Percentiles rank a stretch among this genome's conserved stretches.
These are phyloP conservation scores for Coptodon rendalli DNA, from an alignment of 2,113 vertebrate species.

Conservation along the genomic window DNA sequence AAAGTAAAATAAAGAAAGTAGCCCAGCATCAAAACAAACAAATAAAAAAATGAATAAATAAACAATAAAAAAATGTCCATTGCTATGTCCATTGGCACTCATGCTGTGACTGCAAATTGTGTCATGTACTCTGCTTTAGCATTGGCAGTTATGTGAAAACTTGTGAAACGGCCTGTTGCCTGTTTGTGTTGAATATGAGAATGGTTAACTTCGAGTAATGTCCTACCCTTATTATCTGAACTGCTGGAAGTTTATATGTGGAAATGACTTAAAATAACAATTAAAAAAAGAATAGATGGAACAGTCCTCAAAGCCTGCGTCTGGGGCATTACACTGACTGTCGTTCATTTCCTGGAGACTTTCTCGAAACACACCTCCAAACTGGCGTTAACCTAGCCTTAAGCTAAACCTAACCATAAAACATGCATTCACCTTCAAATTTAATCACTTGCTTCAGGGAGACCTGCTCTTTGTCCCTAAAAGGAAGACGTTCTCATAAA, in stretches of 20 bases:
- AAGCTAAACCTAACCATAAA: not conserved
- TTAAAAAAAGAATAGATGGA: not conserved
- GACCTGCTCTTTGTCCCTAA: not conserved
- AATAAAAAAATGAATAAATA: too few relatives aligned
- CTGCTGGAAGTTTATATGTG: not conserved
- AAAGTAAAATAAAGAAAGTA: not conserved
- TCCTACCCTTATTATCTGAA: not conserved
- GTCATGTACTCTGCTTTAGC: not conserved
- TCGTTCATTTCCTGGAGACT: not conserved
- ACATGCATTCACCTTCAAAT: not conserved
- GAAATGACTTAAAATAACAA: not conserved
- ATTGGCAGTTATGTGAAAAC: not conserved
- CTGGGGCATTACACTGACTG: not conserved
- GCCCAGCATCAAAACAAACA: not conserved
- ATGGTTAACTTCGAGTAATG: not conserved
- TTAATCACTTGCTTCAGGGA: not conserved
- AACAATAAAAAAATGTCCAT: not conserved
- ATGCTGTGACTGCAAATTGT: not conserved
- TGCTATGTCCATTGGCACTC: not conserved
- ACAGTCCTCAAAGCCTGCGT: not conserved
- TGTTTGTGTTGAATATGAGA: not conserved
- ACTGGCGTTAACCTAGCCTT: not conserved
- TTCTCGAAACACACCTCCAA: not conserved
- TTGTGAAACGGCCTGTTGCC: not conserved
- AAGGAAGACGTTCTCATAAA: not conserved